Percentiles rank a stretch among this genome's conserved stretches.
phyloP scores from a whole-genome alignment of 1,140 invertebrate genomes.

The Ridgeia piscesae region DNA sequence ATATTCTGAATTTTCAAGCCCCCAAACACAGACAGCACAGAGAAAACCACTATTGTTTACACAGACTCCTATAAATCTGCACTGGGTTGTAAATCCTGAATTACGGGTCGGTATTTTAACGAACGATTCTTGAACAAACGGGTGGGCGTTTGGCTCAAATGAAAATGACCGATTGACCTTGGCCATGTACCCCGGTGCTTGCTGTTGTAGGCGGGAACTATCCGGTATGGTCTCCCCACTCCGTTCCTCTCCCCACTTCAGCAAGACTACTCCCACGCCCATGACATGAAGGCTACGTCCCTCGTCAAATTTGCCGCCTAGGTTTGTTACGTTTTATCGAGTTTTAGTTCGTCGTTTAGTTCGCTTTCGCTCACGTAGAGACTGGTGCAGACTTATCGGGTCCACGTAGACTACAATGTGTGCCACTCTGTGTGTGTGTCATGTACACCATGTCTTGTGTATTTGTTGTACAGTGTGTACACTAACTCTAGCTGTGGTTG shows the following conservation, averaged over 20 bases:
- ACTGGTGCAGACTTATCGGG: neutral
- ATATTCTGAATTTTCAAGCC: neutral
- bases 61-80: neutral
- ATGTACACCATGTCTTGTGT: neutral
- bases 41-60: neutral
- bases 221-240: conserved; percentile 43
- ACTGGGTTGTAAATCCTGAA: neutral
- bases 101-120: neutral
- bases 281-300: conserved; percentile 27
- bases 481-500: too few species aligned
- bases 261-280: conserved; percentile 42
- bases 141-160: neutral
- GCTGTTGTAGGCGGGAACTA: conserved; percentile 42
- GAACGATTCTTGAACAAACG: neutral
- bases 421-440: too few species aligned
- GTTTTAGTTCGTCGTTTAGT: neutral
- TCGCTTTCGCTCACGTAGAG: neutral
- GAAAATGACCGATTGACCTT: neutral
- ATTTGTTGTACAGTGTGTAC: neutral
- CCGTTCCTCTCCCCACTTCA: conserved; percentile 48
- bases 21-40: neutral
- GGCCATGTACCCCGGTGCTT: conserved; percentile 22
- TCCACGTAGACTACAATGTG: neutral
- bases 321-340: neutral
- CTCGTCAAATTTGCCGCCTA: conserved; percentile 22